These are phyloP conservation scores for Synanthedon vespiformis DNA, from an alignment of 2,888 invertebrate species.

Conservation along the genomic window DNA sequence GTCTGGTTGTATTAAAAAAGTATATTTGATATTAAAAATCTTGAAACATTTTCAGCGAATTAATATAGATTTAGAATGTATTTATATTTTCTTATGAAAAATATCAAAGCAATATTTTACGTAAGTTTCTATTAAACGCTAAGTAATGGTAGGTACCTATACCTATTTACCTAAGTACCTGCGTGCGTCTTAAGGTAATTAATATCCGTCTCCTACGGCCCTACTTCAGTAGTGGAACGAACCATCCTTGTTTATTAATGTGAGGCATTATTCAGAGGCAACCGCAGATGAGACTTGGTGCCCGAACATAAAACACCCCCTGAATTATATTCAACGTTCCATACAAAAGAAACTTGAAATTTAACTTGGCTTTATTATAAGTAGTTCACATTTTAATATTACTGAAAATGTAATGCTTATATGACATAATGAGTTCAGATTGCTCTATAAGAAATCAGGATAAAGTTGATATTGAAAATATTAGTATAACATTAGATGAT, in stretches of 20 bases:
- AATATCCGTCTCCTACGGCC: slow-evolving; percentile 50
- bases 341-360: slow-evolving; percentile 37
- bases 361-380: neutral
- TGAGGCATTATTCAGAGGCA: slow-evolving; percentile 52
- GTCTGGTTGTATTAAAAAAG: no score
- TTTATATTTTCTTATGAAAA: no score
- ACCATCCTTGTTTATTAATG: slow-evolving; percentile 63
- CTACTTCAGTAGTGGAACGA: slow-evolving; percentile 35
- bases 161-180: slow-evolving; percentile 31
- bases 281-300: slow-evolving; percentile 56
- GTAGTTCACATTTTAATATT: no score
- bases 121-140: slow-evolving; percentile 21
- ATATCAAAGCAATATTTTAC: no score
- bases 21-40: no score
- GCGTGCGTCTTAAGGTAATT: slow-evolving; percentile 39
- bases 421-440: no score
- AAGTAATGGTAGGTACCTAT: slow-evolving; percentile 38
- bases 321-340: slow-evolving; percentile 46
- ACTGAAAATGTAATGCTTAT: no score
- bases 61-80: no score
- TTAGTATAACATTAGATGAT: no score
- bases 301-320: slow-evolving; percentile 41
- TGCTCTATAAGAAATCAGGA: no score
- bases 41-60: no score
- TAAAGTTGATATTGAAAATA: no score